Percentiles rank a stretch among this genome's conserved stretches.
Conservation (phyloP, 2,888 invertebrate genomes). For the Balanococcus diminutus region DNA sequence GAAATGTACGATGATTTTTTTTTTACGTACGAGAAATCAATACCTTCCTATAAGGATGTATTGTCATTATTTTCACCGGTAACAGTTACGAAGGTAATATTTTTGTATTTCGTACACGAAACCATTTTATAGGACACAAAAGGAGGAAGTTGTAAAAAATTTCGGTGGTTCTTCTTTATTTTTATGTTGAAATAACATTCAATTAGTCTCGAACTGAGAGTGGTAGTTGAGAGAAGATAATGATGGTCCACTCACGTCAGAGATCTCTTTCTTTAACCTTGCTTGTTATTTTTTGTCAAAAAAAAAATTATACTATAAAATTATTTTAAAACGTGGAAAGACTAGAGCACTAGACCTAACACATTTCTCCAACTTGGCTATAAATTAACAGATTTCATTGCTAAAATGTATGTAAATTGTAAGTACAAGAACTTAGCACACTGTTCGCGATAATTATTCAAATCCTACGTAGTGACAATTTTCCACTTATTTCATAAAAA, state of each 20-base stretch:
- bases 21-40: background rate
- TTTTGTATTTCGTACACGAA: no score
- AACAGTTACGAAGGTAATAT: background rate
- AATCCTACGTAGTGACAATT: background rate
- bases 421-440: background rate
- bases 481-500: conserved; percentile 16
- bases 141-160: background rate
- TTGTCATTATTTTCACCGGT: background rate
- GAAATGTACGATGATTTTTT: background rate
- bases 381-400: background rate
- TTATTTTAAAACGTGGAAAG: no score
- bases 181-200: no score
- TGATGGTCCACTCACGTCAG: no score
- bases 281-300: no score
- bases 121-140: background rate
- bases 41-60: background rate
- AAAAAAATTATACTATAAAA: no score
- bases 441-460: background rate
- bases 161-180: no score
- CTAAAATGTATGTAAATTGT: background rate
- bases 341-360: no score
- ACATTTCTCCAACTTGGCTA: no score
- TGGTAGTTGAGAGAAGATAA: no score
- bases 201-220: no score
- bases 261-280: no score